A percentile compares a stretch with the other conserved stretches of the same genome.
Conservation (phyloP, 2,113 vertebrate genomes). For the Percina caprodes region DNA sequence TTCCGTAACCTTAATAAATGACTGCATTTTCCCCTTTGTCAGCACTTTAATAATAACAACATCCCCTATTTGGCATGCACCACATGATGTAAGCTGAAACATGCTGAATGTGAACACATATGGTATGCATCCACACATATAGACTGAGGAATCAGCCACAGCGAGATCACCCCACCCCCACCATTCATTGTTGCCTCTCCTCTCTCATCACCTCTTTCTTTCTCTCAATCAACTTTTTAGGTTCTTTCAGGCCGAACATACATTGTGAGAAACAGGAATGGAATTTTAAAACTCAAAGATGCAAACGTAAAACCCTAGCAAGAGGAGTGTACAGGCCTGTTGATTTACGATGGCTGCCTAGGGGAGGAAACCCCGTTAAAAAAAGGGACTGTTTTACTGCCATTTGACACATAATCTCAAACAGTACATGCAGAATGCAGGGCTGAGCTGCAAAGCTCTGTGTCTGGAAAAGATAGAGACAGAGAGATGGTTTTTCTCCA, state of each 20-base stretch:
- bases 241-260: background rate
- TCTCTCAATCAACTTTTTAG: background rate
- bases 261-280: constrained; percentile 13
- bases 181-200: constrained; percentile 9
- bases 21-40: constrained; percentile 64
- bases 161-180: constrained; percentile 49
- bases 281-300: constrained; percentile 28
- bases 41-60: constrained; percentile 72
- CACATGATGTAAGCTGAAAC: constrained; percentile 70
- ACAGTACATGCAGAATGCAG: constrained; percentile 40
- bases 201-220: constrained; percentile 40
- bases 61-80: constrained; percentile 45
- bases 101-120: constrained; percentile 70
- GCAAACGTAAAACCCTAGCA: constrained; percentile 8
- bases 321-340: constrained; percentile 13
- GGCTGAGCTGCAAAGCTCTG: constrained; percentile 39
- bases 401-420: constrained; percentile 70
- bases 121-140: constrained; percentile 65
- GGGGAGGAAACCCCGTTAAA: constrained; percentile 63
- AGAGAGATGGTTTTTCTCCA: constrained; percentile 71
- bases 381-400: constrained; percentile 60
- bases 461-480: constrained; percentile 71
- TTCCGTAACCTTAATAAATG: constrained; percentile 38
- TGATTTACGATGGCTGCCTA: constrained; percentile 50
- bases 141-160: constrained; percentile 12